phyloP scores from a whole-genome alignment of 2,797 vertebrate species.

The Cyprinella venusta region DNA sequence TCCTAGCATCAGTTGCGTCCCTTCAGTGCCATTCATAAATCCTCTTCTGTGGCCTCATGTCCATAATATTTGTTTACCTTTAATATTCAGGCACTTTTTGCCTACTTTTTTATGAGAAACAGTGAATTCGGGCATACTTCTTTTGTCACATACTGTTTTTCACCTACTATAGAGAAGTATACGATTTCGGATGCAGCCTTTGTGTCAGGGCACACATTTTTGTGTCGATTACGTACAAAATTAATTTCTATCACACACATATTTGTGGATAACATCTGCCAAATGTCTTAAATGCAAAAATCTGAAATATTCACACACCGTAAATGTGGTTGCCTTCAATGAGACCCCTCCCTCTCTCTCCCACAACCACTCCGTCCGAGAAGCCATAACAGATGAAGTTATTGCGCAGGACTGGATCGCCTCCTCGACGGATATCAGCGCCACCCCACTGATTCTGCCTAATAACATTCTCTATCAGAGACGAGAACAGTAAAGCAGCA shows the following conservation, averaged over 20 bases:
- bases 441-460: conserved; percentile 93
- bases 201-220: neutral
- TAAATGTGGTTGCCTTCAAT: conserved; percentile 91
- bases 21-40: neutral
- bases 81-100: neutral
- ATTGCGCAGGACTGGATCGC: conserved; percentile 85
- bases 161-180: neutral
- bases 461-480: conserved; percentile 86
- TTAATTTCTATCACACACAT: neutral
- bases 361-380: conserved; percentile 90
- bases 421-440: conserved; percentile 88
- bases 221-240: neutral
- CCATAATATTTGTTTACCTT: no score
- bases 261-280: neutral
- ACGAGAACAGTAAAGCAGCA: neutral
- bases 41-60: no score
- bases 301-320: conserved; percentile 76
- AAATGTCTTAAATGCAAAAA: neutral
- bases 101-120: neutral
- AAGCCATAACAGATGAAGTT: conserved; percentile 92
- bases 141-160: neutral
- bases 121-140: neutral
- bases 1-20: no score
- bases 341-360: conserved; percentile 87
- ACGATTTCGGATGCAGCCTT: neutral